Conservation (phyloP, 2,888 invertebrate species). For the Dromius quadrimaculatus region DNA sequence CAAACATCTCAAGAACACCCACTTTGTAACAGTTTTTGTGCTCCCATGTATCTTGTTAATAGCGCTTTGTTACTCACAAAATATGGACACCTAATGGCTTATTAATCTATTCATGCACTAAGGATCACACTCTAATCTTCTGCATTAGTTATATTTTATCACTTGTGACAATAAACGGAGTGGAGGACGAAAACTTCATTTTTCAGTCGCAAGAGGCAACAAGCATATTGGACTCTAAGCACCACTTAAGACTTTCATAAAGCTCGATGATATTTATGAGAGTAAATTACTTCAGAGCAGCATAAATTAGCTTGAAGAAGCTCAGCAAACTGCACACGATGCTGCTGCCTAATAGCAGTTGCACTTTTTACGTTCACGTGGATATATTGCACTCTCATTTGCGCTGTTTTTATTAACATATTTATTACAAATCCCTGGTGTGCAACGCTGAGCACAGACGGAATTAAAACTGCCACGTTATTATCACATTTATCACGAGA, state of each 20-base stretch:
- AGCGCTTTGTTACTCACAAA: too few relatives aligned
- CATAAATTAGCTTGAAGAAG: slow-evolving; percentile 27
- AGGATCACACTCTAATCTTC: not conserved
- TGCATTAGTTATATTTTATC: slow-evolving; percentile 20
- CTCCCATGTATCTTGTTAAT: too few relatives aligned
- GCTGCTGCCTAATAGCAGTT: slow-evolving; percentile 11
- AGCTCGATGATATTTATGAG: slow-evolving; percentile 42
- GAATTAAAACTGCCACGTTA: slow-evolving; percentile 43
- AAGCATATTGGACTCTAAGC: too few relatives aligned
- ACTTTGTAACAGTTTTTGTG: too few relatives aligned
- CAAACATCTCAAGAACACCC: too few relatives aligned
- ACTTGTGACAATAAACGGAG: slow-evolving; percentile 12
- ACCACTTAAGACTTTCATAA: slow-evolving; percentile 38
- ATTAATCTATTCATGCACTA: too few relatives aligned
- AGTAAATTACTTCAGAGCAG: slow-evolving; percentile 37
- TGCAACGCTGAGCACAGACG: not conserved
- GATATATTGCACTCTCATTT: slow-evolving; percentile 40
- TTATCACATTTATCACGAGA: slow-evolving; percentile 38
- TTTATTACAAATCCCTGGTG: slow-evolving; percentile 41
- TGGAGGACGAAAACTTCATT: slow-evolving; percentile 14
- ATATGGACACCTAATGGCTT: too few relatives aligned
- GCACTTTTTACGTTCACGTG: slow-evolving; percentile 8
- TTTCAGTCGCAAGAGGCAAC: slow-evolving; percentile 3
- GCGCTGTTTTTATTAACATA: slow-evolving; percentile 44
- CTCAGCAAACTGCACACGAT: slow-evolving; percentile 23